Conservation (phyloP, 1,140 invertebrate species). For the Semibalanus balanoides region DNA sequence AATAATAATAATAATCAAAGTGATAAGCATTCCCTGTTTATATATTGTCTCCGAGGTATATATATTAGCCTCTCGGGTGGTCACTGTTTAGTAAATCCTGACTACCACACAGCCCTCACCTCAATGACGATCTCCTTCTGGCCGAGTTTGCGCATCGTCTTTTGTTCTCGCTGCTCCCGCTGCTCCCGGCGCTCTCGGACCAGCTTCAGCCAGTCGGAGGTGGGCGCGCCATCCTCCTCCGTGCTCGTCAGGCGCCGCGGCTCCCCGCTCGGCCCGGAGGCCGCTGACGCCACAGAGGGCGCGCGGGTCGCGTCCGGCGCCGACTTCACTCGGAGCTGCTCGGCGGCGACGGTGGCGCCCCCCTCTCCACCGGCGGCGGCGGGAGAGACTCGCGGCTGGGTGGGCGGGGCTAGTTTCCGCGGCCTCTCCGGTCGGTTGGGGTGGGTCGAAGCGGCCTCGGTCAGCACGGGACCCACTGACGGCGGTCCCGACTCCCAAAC, state of each 20-base stretch:
- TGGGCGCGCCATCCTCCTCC: constrained; percentile 18
- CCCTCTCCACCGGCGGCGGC: neutral
- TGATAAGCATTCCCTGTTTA: no score
- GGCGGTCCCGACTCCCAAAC: no score
- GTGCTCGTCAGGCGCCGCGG: constrained; percentile 11
- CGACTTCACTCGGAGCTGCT: neutral
- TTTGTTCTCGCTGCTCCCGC: constrained; percentile 53
- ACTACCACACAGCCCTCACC: no score
- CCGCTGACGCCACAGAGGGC: constrained; percentile 32
- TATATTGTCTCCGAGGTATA: no score
- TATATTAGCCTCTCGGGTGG: no score
- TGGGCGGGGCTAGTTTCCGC: neutral
- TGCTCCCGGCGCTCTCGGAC: constrained; percentile 55
- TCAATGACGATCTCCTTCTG: constrained; percentile 18
- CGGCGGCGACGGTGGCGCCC: neutral
- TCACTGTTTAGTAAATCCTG: no score
- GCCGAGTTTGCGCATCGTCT: constrained; percentile 30
- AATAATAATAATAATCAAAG: no score
- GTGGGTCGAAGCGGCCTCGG: no score
- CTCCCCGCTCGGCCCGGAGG: constrained; percentile 13
- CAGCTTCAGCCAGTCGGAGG: constrained; percentile 23
- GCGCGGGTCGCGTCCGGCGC: constrained; percentile 18
- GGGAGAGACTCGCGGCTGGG: neutral
- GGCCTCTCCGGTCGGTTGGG: neutral
- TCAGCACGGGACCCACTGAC: no score